Conservation (phyloP, 2,888 invertebrate species). For the Rapana venosa region DNA sequence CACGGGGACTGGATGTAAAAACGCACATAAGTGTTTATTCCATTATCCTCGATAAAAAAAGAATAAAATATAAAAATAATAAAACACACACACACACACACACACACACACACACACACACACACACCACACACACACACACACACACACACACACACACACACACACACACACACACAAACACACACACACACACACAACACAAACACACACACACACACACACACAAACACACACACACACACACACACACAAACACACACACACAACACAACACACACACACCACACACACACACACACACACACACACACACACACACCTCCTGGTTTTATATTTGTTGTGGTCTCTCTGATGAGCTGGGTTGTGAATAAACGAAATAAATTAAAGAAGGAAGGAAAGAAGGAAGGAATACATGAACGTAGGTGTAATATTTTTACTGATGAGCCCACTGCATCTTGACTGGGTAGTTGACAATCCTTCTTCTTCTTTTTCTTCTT, state of each 20-base stretch:
- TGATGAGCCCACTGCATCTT: too few relatives aligned
- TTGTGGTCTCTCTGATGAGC: too few relatives aligned
- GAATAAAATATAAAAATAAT: not conserved
- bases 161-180: constrained; percentile 19
- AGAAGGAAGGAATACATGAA: too few relatives aligned
- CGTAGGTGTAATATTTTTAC: too few relatives aligned
- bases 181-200: constrained; percentile 20
- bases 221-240: not conserved
- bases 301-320: not conserved
- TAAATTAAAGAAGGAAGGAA: too few relatives aligned
- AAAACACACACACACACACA: not conserved
- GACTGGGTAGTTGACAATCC: too few relatives aligned
- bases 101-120: constrained; percentile 1
- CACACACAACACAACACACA: not conserved
- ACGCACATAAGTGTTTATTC: not conserved
- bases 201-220: not conserved
- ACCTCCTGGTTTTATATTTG: too few relatives aligned
- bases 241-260: not conserved
- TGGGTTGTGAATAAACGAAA: too few relatives aligned
- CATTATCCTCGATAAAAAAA: not conserved
- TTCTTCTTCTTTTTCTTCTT: too few relatives aligned
- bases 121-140: not conserved
- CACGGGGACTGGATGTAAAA: too few relatives aligned
- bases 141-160: not conserved
- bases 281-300: not conserved